Percentiles rank a stretch among this genome's conserved stretches.
Evolutionary conservation across 2,888 invertebrate genomes (phyloP).

Genomic region (Sarcophaga caerulescens): DNA sequence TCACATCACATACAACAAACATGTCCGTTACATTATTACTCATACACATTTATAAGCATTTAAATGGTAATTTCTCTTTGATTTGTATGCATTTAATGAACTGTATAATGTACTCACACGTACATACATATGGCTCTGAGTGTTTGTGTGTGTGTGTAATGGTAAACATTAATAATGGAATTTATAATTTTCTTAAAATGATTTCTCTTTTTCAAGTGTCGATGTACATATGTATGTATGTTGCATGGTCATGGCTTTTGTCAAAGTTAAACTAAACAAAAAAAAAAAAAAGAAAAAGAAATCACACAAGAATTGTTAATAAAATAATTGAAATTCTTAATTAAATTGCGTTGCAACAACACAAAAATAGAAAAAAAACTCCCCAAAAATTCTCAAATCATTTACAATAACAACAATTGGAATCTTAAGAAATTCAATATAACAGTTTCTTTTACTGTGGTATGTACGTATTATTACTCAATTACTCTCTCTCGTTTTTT

Average conservation of each 20-base stretch:
- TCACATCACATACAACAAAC: neutral
- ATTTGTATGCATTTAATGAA: slow-evolving; percentile 56
- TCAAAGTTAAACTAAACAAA: neutral
- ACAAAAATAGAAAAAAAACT: neutral
- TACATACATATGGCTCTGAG: no score
- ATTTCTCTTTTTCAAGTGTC: neutral
- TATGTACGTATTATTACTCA: neutral
- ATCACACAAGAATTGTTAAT: neutral
- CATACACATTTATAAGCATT: slow-evolving; percentile 17
- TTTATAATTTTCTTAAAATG: slow-evolving; percentile 28
- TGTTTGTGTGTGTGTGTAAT: neutral
- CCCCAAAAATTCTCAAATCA: neutral
- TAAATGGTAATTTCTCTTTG: slow-evolving; percentile 56
- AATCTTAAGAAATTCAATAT: neutral
- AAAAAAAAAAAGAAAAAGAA: neutral
- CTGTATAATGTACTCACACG: slow-evolving; percentile 2
- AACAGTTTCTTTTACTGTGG: neutral
- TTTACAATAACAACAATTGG: neutral
- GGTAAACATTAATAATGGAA: slow-evolving; percentile 13
- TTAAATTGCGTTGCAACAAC: slow-evolving; percentile 32
- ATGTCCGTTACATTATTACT: slow-evolving; percentile 22
- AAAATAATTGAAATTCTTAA: slow-evolving; percentile 31
- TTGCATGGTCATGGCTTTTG: neutral
- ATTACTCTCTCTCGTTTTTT: neutral
- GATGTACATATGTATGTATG: neutral